Base-by-base conservation (phyloP, 2,797 vertebrate genomes). In the Cephalopachus bancanus region DNA sequence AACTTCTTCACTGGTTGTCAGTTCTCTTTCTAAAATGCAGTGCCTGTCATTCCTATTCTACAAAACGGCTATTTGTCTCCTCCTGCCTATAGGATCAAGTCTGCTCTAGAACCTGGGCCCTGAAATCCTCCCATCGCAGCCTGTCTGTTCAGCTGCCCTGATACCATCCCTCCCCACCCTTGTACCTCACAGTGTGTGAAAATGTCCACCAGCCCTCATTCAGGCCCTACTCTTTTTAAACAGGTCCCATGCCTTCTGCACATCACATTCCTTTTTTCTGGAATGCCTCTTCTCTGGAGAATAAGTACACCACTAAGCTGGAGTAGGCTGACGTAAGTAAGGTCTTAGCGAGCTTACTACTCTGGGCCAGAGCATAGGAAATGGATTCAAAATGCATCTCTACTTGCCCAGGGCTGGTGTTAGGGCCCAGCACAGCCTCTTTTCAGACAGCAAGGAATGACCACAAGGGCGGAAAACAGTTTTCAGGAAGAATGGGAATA, bases 21-120 rank as follows among this genome's bases (percentile, higher is more conserved):
- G 10, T 80, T 83, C 24, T 83, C 28, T 87, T 74, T 87, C 88
- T 55, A 67, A 87, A 90, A 75, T 59, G 64, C 59, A 65, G 20
- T 20, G 59, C 83, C 75, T 83, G 28, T 51, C 19, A 74, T 2
- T 72, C 60, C 74, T 30, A 0, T 72, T 89, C 59, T 69, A 92
- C 65, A 62, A 92, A 92, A 81, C 55, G 30, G 78, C 49, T 57
- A 16, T 75, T 22, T 94, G 81, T 90, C 62, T 91, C 89, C 72
- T 30, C 10, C 10, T 67, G n/a, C 51, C 12, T 55, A 12, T 8
- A 74, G 59, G 53, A 57, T 91, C 30, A 24, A 55, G 76, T 71
- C 37, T 55, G 71, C 7, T 79, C 64, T 20, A 10, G 14, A 93
- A 51, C 12, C 87, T 69, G 26, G 55, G 30, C 65, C 74, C 55